Evolutionary conservation across 2,888 invertebrate species (phyloP), one percentile per base, ranked within the genome.

Genomic region (Drosophila mimica): DNA sequence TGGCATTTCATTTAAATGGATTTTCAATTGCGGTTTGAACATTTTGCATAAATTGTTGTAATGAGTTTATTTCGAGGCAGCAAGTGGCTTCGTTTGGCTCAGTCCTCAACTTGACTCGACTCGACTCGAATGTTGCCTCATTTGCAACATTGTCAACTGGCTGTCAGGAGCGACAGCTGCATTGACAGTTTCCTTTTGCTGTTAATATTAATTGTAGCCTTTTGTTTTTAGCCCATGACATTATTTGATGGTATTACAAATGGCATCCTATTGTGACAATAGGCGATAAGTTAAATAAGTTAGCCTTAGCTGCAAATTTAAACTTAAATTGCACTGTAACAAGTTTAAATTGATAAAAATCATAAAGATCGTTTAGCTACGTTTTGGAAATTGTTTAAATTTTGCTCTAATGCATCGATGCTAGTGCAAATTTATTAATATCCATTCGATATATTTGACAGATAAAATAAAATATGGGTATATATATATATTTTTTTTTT

Each of bases 21-120:
- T 92, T 91, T 91, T 88, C 91, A 91, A 90, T 92, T 92, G 92
- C 91, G 91, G 91, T 85, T 85, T 88, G 78, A 86, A 81, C 92
- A 84, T 91, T 92, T 91, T 91, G 87, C 91, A 92, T 92, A 91
- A 92, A 91, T 92, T 92, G 79, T 80, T 83, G 82, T 90, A 90
- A 92, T 92, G 91, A 91, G 91, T 89, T 83, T 88, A 88, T 88
- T 71, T 81, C 76, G 69, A 66, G 49, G 65, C 53, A 53, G 65
- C 73, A 84, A 86, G 89, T 86, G 77, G 85, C 89, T 79, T 85
- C 81, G 61, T 82, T 79, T 81, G 74, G 40, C 63, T 52, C 52
- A 46, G 30, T 31, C 43, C 60, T 36, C 43, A 40, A 63, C 38
- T n/a, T 34, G 40, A 25, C 51, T 46, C 25, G 38, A n/a, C 20